A percentile compares a stretch with the other conserved stretches of the same genome.
Conservation (phyloP, 2,113 vertebrate species). For the Zootoca vivipara region DNA sequence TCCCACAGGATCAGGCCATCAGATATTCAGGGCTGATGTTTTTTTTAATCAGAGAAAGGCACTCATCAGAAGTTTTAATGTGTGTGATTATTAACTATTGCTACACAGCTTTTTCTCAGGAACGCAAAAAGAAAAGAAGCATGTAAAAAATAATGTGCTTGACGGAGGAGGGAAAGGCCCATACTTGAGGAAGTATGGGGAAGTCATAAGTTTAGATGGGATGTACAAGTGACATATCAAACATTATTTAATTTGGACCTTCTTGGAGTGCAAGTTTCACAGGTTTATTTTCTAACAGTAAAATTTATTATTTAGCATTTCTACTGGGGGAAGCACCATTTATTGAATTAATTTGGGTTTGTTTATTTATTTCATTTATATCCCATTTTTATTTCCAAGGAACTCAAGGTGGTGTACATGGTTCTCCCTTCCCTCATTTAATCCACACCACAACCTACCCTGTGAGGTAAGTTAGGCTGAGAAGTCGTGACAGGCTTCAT, state of each 20-base stretch:
- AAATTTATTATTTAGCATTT: background rate
- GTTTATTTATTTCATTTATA: no score
- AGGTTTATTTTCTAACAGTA: background rate
- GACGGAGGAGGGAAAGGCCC: background rate
- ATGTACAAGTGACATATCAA: background rate
- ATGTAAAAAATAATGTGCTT: background rate
- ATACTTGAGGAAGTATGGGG: background rate
- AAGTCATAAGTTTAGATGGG: background rate
- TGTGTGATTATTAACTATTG: background rate
- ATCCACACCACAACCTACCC: no score
- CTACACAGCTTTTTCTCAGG: background rate
- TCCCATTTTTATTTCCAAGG: no score
- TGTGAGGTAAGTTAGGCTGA: no score
- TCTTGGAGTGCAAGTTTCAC: no score
- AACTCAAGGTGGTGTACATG: no score
- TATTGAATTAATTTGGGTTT: no score
- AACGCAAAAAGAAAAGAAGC: background rate
- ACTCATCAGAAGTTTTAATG: background rate
- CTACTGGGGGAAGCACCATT: background rate
- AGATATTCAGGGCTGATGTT: background rate
- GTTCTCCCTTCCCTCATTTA: no score
- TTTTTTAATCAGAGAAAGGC: conserved; percentile 1
- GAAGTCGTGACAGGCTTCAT: no score
- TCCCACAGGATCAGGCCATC: background rate
- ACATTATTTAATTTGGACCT: no score